Evolutionary conservation across 2,888 invertebrate species (phyloP).

Genomic region (Philaethria dido): DNA sequence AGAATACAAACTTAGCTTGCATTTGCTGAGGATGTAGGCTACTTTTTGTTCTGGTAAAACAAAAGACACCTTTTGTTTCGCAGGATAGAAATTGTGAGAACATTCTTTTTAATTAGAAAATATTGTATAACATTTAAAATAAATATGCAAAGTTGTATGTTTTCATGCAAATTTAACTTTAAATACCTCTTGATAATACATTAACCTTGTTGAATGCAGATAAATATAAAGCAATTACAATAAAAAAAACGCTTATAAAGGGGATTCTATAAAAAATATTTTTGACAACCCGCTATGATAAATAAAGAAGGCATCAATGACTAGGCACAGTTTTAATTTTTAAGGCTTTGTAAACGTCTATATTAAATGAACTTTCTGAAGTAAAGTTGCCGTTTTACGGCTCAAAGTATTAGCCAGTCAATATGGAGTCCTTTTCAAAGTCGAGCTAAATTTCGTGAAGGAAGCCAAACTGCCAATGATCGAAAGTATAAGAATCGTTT

Average conservation of each 20-base stretch:
- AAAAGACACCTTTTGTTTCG: neutral
- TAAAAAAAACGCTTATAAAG: too few relatives aligned
- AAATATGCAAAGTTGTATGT: neutral
- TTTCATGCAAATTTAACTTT: too few relatives aligned
- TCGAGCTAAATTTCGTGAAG: neutral
- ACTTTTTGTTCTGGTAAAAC: slow-evolving; percentile 12
- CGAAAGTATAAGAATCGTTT: slow-evolving; percentile 15
- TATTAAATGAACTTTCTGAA: slow-evolving; percentile 1
- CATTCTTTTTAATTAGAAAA: slow-evolving; percentile 4
- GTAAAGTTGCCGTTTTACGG: neutral
- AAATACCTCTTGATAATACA: too few relatives aligned
- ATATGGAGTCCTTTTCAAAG: neutral
- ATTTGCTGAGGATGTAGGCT: slow-evolving; percentile 5
- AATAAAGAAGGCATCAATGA: neutral
- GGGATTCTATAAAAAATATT: too few relatives aligned
- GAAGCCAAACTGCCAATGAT: slow-evolving; percentile 1
- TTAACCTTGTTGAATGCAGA: too few relatives aligned
- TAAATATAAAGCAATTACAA: too few relatives aligned
- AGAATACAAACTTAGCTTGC: neutral
- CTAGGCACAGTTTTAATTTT: neutral
- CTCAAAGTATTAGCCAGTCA: neutral
- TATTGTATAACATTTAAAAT: neutral
- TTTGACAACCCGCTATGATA: too few relatives aligned
- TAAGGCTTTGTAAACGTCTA: neutral
- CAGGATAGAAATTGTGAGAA: neutral